Evolutionary conservation across 2,888 invertebrate genomes (phyloP), one percentile per base, ranked within the genome.

Genomic region (Sylvicola cinctus): DNA sequence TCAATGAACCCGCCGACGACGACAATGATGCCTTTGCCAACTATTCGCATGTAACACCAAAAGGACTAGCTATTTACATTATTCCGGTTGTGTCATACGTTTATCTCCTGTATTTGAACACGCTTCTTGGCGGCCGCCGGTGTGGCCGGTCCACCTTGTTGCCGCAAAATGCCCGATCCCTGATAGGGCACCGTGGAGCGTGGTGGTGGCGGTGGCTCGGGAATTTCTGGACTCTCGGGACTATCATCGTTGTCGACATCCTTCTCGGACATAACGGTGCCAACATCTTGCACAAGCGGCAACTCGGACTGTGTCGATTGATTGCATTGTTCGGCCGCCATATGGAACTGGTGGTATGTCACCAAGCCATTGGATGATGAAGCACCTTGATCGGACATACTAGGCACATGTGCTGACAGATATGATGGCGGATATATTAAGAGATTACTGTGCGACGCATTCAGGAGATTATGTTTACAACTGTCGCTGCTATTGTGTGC

Each of bases 21-120:
- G 20, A 4, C 8, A 4, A 6, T 6, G 20, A 4, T 8, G 20
- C 20, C 20, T 4, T 20, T 20, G 8, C 20, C 20, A 20, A 8
- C 20, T 20, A 8, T 8, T 20, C 20, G 20, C 20, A 4, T 20
- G 20, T 8, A 8, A 20, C 4, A 20, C 20, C 20, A 20, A 20
- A 20, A 20, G 20, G 20, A 20, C 20, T 20, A 20, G 20, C 20
- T 20, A 20, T 20, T 20, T 20, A 20, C 20, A 20, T 20, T 20
- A 20, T 20, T 20, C 20, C 20, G 8, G 20, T 8, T 20, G 20
- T 20, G 20, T 28, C 28, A 85, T 62, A 85, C 85, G 40, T 84
- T 84, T 62, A 87, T 87, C 59, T 87, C 85, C 59, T 84, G 84
- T 55, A 87, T 87, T 62, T 85, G 85, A 48, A 87, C 85, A 56